Evolutionary conservation across 2,888 invertebrate genomes (phyloP), one percentile per base, ranked within the genome.

Genomic region (Ornithoptera priamus): DNA sequence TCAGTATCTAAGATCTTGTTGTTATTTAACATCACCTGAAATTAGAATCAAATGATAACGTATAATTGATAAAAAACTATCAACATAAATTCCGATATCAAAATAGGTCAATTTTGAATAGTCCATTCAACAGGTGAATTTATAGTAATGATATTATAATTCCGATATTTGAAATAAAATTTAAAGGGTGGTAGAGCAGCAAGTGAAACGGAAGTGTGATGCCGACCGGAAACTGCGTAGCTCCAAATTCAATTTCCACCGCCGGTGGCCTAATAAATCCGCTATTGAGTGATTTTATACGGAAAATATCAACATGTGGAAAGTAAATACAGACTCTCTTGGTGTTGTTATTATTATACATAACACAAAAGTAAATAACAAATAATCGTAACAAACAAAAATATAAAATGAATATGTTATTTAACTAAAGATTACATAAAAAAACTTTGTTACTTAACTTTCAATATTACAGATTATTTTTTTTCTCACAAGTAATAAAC

Each of bases 171-270:
- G 63, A 70, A 75, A 73, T 72, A 72, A 73, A 76, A 73, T 70
- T 72, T 73, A 75, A 74, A 74, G 72, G 72, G 72, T 72, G 73
- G 65, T 73, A 46, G 75, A 74, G 75, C 67, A 72, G 77, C 77
- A 78, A 83, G 80, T 77, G 81, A 82, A 80, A 78, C 85, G 86
- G 85, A 87, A 86, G 81, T 81, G 80, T 81, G 81, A 81, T 81
- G 82, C 82, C 85, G 82, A 80, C 85, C 87, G 88, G 90, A 88
- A 87, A 86, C 87, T 89, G 89, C 90, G 89, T 90, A 88, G 87
- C 87, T 87, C 82, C 86, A 87, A 87, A 90, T 90, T 89, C 89
- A 90, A 91, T 91, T 90, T 91, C 89, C 91, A 89, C 77, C 83
- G 79, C 85, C 86, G 86, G 85, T 81, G 84, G 84, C 82, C 85